phyloP scores from a whole-genome alignment of 2,797 vertebrate species.

The Clarias laeviceps region DNA sequence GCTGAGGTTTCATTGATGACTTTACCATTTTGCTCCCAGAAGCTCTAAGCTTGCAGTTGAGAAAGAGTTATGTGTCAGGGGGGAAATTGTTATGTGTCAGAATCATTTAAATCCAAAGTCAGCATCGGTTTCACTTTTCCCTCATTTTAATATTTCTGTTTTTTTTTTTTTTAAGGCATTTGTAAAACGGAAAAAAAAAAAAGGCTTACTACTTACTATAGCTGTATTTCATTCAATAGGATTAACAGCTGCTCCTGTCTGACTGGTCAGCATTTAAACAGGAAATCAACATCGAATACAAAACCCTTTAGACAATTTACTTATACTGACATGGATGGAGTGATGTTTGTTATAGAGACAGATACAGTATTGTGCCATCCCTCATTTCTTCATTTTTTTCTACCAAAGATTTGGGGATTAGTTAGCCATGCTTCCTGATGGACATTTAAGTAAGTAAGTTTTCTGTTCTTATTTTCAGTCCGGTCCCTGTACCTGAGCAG shows the following conservation, averaged over 20 bases:
- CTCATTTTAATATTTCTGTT: slow-evolving; percentile 14
- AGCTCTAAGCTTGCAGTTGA: slow-evolving; percentile 46
- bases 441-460: too few species aligned
- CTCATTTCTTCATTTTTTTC: too few species aligned
- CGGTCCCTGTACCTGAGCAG: too few species aligned
- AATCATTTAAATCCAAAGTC: slow-evolving; percentile 17
- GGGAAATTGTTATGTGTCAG: slow-evolving; percentile 26
- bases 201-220: background rate
- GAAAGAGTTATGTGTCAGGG: slow-evolving; percentile 46
- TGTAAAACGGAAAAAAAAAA: background rate
- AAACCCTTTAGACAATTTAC: background rate
- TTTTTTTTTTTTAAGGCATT: background rate
- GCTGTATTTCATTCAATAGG: slow-evolving; percentile 1
- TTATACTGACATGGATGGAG: background rate
- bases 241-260: background rate
- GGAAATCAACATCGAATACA: too few species aligned
- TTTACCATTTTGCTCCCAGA: slow-evolving; percentile 58
- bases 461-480: too few species aligned
- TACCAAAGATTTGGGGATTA: too few species aligned
- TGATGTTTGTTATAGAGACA: background rate
- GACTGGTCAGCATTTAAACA: background rate
- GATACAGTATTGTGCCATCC: background rate
- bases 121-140: slow-evolving; percentile 10
- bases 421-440: too few species aligned
- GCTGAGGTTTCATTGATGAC: slow-evolving; percentile 58